Conservation (phyloP, 2,797 vertebrate genomes). For the Clarias pachynema region DNA sequence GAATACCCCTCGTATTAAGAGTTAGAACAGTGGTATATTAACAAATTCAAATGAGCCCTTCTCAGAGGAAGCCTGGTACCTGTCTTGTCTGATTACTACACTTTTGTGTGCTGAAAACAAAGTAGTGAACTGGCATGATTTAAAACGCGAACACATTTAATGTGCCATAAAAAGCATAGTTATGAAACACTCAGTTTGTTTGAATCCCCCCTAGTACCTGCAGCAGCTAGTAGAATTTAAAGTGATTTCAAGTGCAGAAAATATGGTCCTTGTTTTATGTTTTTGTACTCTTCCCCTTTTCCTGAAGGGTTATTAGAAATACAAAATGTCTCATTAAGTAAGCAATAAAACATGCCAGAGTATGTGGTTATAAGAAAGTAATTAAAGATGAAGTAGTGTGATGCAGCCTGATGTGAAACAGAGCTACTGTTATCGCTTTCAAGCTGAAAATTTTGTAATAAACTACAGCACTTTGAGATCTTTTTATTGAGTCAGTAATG, state of each 20-base stretch:
- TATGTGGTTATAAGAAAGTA: not conserved
- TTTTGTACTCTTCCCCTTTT: not conserved
- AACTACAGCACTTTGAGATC: not conserved
- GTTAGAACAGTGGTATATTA: not conserved
- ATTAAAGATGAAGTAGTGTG: not conserved
- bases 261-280: not conserved
- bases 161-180: slow-evolving; percentile 4
- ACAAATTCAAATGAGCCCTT: not conserved
- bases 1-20: not conserved
- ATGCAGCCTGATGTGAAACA: not conserved
- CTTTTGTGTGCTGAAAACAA: not conserved
- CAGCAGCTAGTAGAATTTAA: not conserved
- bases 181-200: not conserved
- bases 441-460: not conserved
- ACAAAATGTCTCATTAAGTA: slow-evolving; percentile 20
- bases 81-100: not conserved
- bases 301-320: not conserved
- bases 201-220: not conserved
- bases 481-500: not conserved
- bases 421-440: not conserved
- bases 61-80: not conserved
- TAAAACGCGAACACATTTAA: not conserved
- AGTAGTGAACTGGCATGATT: not conserved
- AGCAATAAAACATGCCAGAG: not conserved
- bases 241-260: slow-evolving; percentile 1